Percentiles rank a stretch among this genome's conserved stretches.
Conservation (phyloP, 2,113 vertebrate species). For the Cynopterus brachyotis region DNA sequence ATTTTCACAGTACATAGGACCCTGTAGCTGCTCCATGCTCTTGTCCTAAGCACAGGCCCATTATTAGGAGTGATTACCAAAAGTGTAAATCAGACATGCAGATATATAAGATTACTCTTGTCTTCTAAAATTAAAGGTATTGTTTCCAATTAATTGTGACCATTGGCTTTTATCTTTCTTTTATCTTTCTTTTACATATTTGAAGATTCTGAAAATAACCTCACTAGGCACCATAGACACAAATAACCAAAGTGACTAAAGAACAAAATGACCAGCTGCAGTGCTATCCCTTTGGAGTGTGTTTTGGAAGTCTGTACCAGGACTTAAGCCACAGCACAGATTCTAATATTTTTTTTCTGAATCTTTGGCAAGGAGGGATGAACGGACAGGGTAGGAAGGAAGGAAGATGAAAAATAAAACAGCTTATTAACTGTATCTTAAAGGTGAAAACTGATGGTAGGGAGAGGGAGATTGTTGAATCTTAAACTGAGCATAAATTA, state of each 20-base stretch:
- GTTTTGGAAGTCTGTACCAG: not conserved
- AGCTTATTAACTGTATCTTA: not conserved
- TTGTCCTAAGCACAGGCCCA: conserved; percentile 65
- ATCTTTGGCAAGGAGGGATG: not conserved
- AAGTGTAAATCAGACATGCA: conserved; percentile 72
- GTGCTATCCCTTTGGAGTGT: conserved; percentile 2
- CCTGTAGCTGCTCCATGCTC: conserved; percentile 50
- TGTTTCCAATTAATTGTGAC: conserved; percentile 80
- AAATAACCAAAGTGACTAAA: conserved; percentile 64
- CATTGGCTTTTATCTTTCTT: conserved; percentile 75
- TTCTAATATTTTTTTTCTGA: not conserved
- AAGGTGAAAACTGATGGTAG: not conserved
- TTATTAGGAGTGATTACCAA: conserved; percentile 52
- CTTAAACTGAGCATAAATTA: not conserved
- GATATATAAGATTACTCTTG: conserved; percentile 76
- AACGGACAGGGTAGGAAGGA: not conserved
- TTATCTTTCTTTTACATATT: conserved; percentile 69
- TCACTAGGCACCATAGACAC: conserved; percentile 46
- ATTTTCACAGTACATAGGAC: not conserved
- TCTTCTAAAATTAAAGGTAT: conserved; percentile 77
- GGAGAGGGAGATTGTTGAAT: not conserved
- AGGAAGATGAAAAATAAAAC: not conserved
- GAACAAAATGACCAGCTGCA: conserved; percentile 65
- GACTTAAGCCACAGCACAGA: not conserved
- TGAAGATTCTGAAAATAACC: conserved; percentile 76